Evolutionary conservation across 2,113 vertebrate species (phyloP), one percentile per base, ranked within the genome.

Genomic region (Clarias magur): DNA sequence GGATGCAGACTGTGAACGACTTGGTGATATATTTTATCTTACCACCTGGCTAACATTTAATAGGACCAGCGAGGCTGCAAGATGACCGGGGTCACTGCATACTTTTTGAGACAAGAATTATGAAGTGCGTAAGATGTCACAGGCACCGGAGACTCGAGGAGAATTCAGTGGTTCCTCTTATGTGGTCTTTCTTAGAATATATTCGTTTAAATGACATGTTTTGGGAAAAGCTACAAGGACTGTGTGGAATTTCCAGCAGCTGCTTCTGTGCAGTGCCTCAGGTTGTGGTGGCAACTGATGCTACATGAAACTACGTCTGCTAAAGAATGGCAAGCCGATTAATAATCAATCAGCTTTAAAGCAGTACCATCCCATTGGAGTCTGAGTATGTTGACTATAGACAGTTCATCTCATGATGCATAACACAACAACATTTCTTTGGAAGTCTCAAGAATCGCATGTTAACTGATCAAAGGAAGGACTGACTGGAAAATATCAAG

Each of bases 191-290:
- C 73, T 75, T 73, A 60, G 57, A 89, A 80, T 86, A 70, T 85
- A 85, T 63, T 87, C 70, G 53, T 87, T 91, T 88, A 88, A 91
- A 89, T 89, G 87, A 87, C 90, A 86, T 89, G 85, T 91, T 83
- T 75, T 82, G 79, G 67, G 75, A 72, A 82, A 86, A 87, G 87
- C 88, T 91, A 88, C 87, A 88, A 86, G 82, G 70, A 27, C 67
- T 38, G 27, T 86, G 67, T 85, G 88, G 88, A 88, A 90, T 89
- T 89, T 89, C 53, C 84, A 89, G 86, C 86, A 86, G 84, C 85
- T 86, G 88, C 80, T 89, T 89, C 80, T 56, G 82, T 67, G 60
- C 81, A 84, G 62, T 89, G 90, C 88, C 82, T 88, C 78, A 83
- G 85, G 87, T 89, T 88, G 86, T 76, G 73, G 88, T 84, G 48